A percentile compares a stretch with the other conserved stretches of the same genome.
These are phyloP conservation scores for Archocentrus centrarchus DNA, from an alignment of 2,113 vertebrate species.

Conservation along the genomic window DNA sequence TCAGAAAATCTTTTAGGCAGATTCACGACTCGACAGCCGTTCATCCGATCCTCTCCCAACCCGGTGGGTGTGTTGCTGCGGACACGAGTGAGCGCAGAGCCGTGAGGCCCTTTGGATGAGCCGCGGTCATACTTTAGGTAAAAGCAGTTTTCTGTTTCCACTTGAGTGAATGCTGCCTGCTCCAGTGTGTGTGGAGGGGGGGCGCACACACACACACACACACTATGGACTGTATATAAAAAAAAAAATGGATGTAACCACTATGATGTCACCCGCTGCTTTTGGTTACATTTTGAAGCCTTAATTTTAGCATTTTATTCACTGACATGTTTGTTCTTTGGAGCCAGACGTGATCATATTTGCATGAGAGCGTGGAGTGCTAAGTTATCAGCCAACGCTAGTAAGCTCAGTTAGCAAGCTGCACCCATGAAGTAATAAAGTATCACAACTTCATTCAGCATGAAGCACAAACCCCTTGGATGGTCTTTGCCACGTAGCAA, in stretches of 20 bases:
- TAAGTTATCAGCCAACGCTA: too few relatives aligned
- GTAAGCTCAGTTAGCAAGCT: too few relatives aligned
- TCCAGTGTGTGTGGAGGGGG: background rate
- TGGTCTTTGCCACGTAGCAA: background rate
- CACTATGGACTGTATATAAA: background rate
- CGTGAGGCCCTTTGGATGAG: background rate
- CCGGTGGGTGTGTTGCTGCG: background rate
- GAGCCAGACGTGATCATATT: background rate
- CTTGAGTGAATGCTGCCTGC: too few relatives aligned
- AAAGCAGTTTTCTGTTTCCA: background rate
- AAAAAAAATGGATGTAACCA: rapidly evolving
- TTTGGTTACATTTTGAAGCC: background rate
- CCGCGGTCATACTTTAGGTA: background rate
- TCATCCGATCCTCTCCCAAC: background rate
- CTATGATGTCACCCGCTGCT: too few relatives aligned
- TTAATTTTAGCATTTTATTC: background rate
- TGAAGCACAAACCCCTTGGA: background rate
- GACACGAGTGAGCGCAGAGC: background rate
- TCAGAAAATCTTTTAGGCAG: background rate
- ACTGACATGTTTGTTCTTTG: background rate
- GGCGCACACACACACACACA: too few relatives aligned
- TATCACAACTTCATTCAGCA: background rate
- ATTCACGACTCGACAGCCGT: background rate
- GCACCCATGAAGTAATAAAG: background rate
- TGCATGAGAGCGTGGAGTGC: background rate